Evolutionary conservation across 2,888 invertebrate genomes (phyloP).

Genomic region (Machimus rusticus): DNA sequence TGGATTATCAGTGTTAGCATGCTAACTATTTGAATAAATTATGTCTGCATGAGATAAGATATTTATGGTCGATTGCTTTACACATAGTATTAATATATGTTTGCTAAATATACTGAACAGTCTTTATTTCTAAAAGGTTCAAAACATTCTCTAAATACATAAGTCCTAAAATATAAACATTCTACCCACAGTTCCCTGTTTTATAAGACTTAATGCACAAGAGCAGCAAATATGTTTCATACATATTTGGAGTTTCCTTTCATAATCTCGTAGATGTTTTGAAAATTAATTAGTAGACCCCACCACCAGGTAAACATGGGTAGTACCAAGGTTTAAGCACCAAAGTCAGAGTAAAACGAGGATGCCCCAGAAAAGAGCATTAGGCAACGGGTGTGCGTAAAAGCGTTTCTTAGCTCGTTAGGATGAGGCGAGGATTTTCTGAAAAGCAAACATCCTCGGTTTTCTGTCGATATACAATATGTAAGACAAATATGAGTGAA

Average conservation of each 20-base stretch:
- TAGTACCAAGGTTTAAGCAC: neutral
- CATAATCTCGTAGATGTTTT: neutral
- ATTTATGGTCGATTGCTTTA: too few species aligned
- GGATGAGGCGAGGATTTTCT: neutral
- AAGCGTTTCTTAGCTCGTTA: neutral
- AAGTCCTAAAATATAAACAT: too few species aligned
- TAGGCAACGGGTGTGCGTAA: neutral
- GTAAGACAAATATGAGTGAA: neutral
- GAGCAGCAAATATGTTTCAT: neutral
- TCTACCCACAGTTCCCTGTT: neutral
- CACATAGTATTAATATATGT: too few species aligned
- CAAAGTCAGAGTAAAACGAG: neutral
- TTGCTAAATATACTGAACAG: too few species aligned
- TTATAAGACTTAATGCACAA: neutral
- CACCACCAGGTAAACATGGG: neutral
- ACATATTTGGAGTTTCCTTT: neutral
- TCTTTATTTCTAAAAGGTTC: too few species aligned
- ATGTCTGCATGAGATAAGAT: too few species aligned
- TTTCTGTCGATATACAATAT: neutral
- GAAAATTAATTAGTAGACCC: neutral
- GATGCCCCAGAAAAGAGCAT: neutral
- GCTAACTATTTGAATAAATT: too few species aligned
- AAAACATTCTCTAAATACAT: too few species aligned
- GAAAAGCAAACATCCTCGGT: neutral
- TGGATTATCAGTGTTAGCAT: too few species aligned